Evolutionary conservation across 2,797 vertebrate species (phyloP), one percentile per base, ranked within the genome.

Genomic region (Anolis apletophallus): DNA sequence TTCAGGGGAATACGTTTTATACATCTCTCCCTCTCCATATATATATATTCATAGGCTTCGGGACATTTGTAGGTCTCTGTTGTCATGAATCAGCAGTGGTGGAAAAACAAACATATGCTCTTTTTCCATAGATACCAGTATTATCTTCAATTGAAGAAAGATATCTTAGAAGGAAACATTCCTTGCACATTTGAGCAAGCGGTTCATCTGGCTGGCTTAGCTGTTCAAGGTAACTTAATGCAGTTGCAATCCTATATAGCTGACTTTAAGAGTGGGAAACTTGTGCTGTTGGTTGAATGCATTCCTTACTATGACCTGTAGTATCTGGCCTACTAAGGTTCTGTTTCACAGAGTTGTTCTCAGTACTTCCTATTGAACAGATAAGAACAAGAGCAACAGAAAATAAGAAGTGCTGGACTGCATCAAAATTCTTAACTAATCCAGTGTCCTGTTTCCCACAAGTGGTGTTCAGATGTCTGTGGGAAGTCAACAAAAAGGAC

Each of bases 131-230:
- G 98, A 95, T 99, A 99, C 97, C 99, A 99, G 97, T 99, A 99
- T 98, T 99, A 99, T 92, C 96, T 99, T 55, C 99, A 99, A 87
- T 91, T 99, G 93, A 99, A 99, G 96, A 99, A 99, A 94, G 99
- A 99, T 93, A 96, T 99, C 94, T 96, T 99, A 95, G 99, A 99
- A 92, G 98, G 98, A 87, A 97, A 96, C 94, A 98, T 99, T 96
- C 97, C 98, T 73, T 99, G 98, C 94, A 97, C 98, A 0, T 94
- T 99, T 87, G 99, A 99, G 85, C 98, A 99, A 96, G 98, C 98
- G 85, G 96, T 99, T 94, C 98, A 97, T 86, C 96, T 99, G 95
- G 99, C 99, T 89, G 98, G 98, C 91, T 96, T 99, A 94, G 98
- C 99, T 89, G 98, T 99, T 93, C 99, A 99, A 97, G 99, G 99